Conservation (phyloP, 2,797 vertebrate species). For the Myotis planiceps region DNA sequence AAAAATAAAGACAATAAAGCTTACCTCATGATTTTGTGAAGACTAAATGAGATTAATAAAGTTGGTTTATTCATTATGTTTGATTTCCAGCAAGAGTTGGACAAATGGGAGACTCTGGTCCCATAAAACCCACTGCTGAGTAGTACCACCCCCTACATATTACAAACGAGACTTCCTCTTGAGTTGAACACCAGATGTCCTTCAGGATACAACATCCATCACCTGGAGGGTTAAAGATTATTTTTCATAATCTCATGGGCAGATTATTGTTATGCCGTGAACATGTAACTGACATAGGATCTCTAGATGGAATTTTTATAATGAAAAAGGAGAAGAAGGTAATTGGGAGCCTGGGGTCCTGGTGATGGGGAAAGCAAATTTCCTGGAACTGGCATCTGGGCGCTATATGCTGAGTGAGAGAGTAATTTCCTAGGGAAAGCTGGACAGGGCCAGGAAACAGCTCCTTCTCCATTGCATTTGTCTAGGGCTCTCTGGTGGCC, state of each 20-base stretch:
- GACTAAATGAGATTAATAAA: not conserved
- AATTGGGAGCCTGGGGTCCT: not conserved
- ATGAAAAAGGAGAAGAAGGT: not conserved
- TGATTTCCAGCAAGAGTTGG: not conserved
- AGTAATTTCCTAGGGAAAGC: not conserved
- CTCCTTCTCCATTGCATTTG: not conserved
- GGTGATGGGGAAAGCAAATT: not conserved
- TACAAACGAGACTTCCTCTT: not conserved
- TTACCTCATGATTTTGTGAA: not conserved
- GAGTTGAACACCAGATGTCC: not conserved
- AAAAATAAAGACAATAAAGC: not conserved
- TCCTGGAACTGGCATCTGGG: not conserved
- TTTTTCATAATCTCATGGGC: not conserved
- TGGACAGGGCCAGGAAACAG: not conserved
- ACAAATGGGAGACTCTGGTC: not conserved
- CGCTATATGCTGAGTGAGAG: not conserved
- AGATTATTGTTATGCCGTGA: not conserved
- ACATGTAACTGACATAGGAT: not conserved
- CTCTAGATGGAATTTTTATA: not conserved
- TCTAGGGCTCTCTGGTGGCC: fast-evolving
- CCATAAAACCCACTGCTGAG: not conserved
- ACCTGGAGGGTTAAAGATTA: not conserved
- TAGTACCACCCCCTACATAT: too few species aligned
- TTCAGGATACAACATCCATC: not conserved
- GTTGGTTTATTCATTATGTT: not conserved